These are phyloP conservation scores for Gari tellinella DNA, from an alignment of 2,888 invertebrate species.

Conservation along the genomic window DNA sequence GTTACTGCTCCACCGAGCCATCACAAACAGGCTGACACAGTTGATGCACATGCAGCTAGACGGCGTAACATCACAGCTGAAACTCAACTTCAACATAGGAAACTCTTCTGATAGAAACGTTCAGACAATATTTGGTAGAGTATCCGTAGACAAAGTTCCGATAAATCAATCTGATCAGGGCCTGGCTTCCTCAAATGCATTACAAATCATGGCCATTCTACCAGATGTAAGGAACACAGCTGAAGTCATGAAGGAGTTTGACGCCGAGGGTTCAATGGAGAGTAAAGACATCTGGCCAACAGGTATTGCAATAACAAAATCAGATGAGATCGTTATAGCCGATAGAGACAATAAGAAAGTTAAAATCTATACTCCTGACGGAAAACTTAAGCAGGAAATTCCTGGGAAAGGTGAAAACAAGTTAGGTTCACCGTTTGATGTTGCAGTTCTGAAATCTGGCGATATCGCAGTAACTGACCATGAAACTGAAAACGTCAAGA, in stretches of 20 bases:
- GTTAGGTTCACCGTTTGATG: conserved; percentile 79
- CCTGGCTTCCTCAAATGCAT: conserved; percentile 36
- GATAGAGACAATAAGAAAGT: conserved; percentile 81
- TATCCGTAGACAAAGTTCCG: conserved; percentile 61
- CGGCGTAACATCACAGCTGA: conserved; percentile 64
- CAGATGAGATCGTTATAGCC: conserved; percentile 71
- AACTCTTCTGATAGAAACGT: conserved; percentile 63
- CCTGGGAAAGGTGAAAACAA: conserved; percentile 65
- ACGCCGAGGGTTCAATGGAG: conserved; percentile 66
- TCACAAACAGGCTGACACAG: conserved; percentile 71
- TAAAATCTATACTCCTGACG: conserved; percentile 73
- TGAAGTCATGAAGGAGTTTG: conserved; percentile 63
- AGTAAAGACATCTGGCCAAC: conserved; percentile 79
- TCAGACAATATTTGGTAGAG: conserved; percentile 71
- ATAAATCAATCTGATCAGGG: conserved; percentile 59
- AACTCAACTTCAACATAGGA: conserved; percentile 68
- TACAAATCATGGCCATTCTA: conserved; percentile 65
- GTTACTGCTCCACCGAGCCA: conserved; percentile 62
- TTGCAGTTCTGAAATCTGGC: conserved; percentile 72
- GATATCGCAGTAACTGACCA: conserved; percentile 80
- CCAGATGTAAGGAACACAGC: conserved; percentile 63
- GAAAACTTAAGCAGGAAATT: conserved; percentile 69
- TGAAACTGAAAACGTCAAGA: conserved; percentile 76
- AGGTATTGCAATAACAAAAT: conserved; percentile 71
- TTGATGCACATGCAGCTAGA: conserved; percentile 71